Evolutionary conservation across 2,113 vertebrate genomes (phyloP).

Genomic region (Girardinichthys multiradiatus): DNA sequence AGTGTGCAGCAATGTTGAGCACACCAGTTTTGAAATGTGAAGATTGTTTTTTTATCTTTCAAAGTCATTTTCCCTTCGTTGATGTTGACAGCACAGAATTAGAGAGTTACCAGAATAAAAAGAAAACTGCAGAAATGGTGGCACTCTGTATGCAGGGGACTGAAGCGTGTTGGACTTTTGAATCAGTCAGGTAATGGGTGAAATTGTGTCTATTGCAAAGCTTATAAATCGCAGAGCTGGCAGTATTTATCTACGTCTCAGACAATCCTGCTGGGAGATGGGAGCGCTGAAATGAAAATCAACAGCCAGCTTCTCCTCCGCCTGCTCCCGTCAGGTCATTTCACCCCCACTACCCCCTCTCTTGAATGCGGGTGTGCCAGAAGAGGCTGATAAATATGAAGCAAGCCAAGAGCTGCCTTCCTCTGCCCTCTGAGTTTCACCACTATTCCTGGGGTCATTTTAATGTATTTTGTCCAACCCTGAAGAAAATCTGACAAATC

Average conservation of each 20-base stretch:
- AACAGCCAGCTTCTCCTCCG: slow-evolving; percentile 68
- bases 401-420: slow-evolving; percentile 40
- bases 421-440: slow-evolving; percentile 43
- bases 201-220: slow-evolving; percentile 71
- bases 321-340: slow-evolving; percentile 63
- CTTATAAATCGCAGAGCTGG: slow-evolving; percentile 73
- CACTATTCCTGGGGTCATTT: slow-evolving; percentile 50
- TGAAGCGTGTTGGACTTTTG: slow-evolving; percentile 55
- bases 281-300: slow-evolving; percentile 71
- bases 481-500: slow-evolving; percentile 26
- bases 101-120: slow-evolving; percentile 9
- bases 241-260: slow-evolving; percentile 78
- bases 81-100: slow-evolving; percentile 23
- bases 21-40: too few relatives aligned
- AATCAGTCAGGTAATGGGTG: slow-evolving; percentile 70
- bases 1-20: not conserved
- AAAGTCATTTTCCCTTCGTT: slow-evolving; percentile 8
- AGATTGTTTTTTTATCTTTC: too few relatives aligned
- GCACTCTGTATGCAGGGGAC: slow-evolving; percentile 61
- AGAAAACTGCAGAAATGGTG: slow-evolving; percentile 41
- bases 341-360: slow-evolving; percentile 46
- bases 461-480: slow-evolving; percentile 54
- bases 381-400: slow-evolving; percentile 74
- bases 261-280: slow-evolving; percentile 73
- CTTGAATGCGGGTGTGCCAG: slow-evolving; percentile 56